Base-by-base conservation (phyloP, 2,888 invertebrate species). In the Pandemis heparana region DNA sequence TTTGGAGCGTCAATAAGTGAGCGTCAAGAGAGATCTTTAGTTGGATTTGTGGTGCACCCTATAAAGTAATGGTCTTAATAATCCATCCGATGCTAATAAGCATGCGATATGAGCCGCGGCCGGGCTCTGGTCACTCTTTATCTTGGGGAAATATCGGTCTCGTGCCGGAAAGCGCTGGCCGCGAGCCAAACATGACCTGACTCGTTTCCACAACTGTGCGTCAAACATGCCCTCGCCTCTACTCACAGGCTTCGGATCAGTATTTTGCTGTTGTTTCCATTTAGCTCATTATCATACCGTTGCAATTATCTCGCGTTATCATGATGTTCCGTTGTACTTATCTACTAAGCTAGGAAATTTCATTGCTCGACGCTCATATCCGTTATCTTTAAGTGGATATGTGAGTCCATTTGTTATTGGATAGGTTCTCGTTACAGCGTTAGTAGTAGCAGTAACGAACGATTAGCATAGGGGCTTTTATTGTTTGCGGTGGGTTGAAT, bases 111-210 rank as follows among this genome's bases (percentile, higher is more conserved):
- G 82, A 77, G 79, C 78, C 78, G 79, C 78, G 79, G 77, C 75
- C 77, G 79, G 81, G 81, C 81, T 81, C 81, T 84, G 83, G 81
- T 61, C 69, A 65, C 80, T 81, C 79, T 84, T 89, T 90, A 92
- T 92, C 91, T 90, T 84, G 83, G 79, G 83, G 86, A 89, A 89
- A 89, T 85, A 89, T 92, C 87, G 83, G 82, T 85, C 83, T 87
- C 87, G 85, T 86, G 83, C 82, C 85, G 84, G 87, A 88, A 89
- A 89, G 83, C 82, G 83, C 86, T 92, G 92, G 92, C 85, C 76
- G 77, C 75, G 74, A 77, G 92, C 92, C 92, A 92, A 85, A 75
- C 80, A 77, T 81, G 76, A 73, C 79, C 81, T 80, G 78, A 79
- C 80, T 79, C 77, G 82, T 83, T 85, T 82, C 82, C 82, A 87